Conservation (phyloP, 2,113 vertebrate species). For the Psettodes erumei region DNA sequence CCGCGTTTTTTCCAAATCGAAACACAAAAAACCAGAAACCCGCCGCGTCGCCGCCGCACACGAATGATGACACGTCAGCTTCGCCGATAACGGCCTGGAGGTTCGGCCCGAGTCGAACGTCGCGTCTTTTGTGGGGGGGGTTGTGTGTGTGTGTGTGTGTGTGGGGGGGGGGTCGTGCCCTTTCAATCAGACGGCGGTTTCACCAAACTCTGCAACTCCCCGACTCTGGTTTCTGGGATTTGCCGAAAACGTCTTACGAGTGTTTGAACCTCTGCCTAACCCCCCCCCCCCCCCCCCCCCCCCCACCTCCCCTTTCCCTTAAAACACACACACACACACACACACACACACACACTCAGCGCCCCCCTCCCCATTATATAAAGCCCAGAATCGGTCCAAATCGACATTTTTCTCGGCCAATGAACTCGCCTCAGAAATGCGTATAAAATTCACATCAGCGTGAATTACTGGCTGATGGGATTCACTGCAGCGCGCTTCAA, state of each 20-base stretch:
- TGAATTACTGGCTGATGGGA: conserved; percentile 46
- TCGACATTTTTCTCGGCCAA: conserved; percentile 44
- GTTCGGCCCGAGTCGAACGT: too few relatives aligned
- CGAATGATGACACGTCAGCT: not conserved
- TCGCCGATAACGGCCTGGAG: too few relatives aligned
- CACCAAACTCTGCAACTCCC: conserved; percentile 6
- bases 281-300: conserved; percentile 15
- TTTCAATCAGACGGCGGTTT: conserved; percentile 8
- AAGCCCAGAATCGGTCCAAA: conserved; percentile 31
- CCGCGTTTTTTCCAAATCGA: too few relatives aligned
- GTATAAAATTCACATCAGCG: conserved; percentile 59
- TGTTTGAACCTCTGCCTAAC: conserved; percentile 55
- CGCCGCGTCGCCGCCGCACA: too few relatives aligned
- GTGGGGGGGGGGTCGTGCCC: not conserved
- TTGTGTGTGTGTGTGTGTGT: too few relatives aligned
- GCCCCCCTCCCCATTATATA: conserved; percentile 33
- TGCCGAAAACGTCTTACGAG: conserved; percentile 11
- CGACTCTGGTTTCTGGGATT: conserved; percentile 25
- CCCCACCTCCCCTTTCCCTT: too few relatives aligned
- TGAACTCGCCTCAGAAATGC: conserved; percentile 63
- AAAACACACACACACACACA: conserved; percentile 23
- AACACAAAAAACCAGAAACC: not conserved
- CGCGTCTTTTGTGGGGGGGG: too few relatives aligned
- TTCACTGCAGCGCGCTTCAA: conserved; percentile 32
- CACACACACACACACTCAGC: conserved; percentile 39